Conservation (phyloP, 2,888 invertebrate species). For the Melitaea athalia region DNA sequence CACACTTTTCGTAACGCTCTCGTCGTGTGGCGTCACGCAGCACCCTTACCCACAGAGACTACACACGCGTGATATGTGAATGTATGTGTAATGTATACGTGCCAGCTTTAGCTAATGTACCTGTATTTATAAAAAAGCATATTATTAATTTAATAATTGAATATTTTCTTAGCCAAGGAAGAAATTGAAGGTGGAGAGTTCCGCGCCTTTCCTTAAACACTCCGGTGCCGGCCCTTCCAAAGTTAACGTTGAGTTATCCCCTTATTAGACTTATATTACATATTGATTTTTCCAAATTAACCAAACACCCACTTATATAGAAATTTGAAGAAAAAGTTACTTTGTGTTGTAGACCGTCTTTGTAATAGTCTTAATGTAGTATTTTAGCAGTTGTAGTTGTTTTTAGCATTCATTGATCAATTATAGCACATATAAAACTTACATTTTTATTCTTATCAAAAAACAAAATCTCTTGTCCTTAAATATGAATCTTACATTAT, state of each 20-base stretch:
- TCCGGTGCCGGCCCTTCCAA: conserved; percentile 61
- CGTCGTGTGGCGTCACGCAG: too few species aligned
- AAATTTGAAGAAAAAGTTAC: background rate
- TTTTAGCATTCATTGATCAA: background rate
- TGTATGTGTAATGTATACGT: too few species aligned
- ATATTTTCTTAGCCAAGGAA: conserved; percentile 72
- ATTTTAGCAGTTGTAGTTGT: background rate
- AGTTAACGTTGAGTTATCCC: conserved; percentile 73
- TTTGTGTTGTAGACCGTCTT: background rate
- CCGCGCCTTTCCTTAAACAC: conserved; percentile 51
- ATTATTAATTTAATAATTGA: conserved; percentile 40
- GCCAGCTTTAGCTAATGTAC: too few species aligned
- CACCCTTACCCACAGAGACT: too few species aligned
- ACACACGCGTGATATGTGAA: too few species aligned
- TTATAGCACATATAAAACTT: background rate
- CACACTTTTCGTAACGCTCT: too few species aligned
- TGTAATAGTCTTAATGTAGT: background rate
- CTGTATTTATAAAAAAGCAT: conserved; percentile 9
- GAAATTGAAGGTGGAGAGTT: conserved; percentile 66
- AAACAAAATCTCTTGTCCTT: too few species aligned
- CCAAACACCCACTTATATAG: background rate
- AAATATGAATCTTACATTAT: too few species aligned
- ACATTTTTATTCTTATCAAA: too few species aligned
- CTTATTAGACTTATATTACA: conserved; percentile 34
- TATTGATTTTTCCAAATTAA: background rate